Base-by-base conservation (phyloP, 37 sponge, comb jelly and placozoan genomes). In the Lycopodina hypogea region DNA sequence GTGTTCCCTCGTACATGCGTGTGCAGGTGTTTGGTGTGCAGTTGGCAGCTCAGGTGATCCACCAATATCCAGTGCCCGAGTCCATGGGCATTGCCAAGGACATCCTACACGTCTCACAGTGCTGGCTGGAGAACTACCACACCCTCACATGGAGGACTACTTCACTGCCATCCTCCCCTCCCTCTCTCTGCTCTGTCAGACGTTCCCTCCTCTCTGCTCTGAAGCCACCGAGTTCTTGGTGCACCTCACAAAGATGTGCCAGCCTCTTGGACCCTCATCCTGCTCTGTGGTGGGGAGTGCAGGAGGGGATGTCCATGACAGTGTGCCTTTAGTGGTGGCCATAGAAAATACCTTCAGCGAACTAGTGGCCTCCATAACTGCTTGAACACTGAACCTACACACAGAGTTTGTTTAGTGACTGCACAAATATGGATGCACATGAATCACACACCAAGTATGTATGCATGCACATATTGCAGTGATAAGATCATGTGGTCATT, bases 31-130 rank as follows among this genome's bases (percentile, higher is more conserved):
- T 93, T 86, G 89, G 79, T 12, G 45, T 93, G n/a, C 92, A 87
- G 75, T 65, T 94, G 71, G 92, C 92, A 8, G 79, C 89, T 32
- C 85, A 78, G 76, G 86, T 94, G 68, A 81, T 79, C 67, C 86
- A 88, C 29, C 95, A 94, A 56, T 94, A 94, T 66, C 95, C 95
- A 29, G 76, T 94, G 28, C 83, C 88, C 0, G 87, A 88, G 24
- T 75, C 89, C 14, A 72, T 87, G 60, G 86, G 78, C n/a, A 56
- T 87, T 22, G 82, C 85, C 8, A 76, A 88, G 58, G 78, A 79
- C 55, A 81, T 94, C 36, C 42, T 94, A 45, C 83, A 88, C 45
- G 69, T 18, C 81, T 94, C 40, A 52, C 60, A 6, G 17, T 64
- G 0, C 81, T 88, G 17, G 60, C 85, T 9, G 80, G 50, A 29